Evolutionary conservation across 2,113 vertebrate species (phyloP), one percentile per base, ranked within the genome.

Genomic region (Procavia capensis): DNA sequence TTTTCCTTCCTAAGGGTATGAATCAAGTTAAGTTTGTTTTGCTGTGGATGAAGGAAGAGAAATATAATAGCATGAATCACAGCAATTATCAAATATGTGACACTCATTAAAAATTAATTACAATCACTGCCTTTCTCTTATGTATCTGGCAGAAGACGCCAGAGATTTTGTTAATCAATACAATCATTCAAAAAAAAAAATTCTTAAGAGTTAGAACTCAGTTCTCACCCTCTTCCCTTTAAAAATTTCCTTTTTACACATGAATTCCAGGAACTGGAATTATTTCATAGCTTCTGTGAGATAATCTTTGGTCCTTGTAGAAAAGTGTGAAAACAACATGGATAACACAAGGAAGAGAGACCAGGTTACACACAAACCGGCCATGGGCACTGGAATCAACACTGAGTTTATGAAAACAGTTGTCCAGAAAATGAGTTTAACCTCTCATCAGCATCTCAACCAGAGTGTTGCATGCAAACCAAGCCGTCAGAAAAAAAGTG

Each of bases 41-140:
- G 97, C 98, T 98, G 97, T 98, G 98, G 98, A 97, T 98, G 97
- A 99, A 98, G 98, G 98, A 98, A 98, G 97, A 98, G 59, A 96
- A 98, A 98, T 98, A 98, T 98, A 98, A 98, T 98, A 98, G 97
- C 96, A 90, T 99, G 99, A 99, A 98, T 99, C 99, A 99, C 98
- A 98, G 97, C 97, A 98, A 98, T 99, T 98, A 99, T 98, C 98
- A 97, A 98, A 98, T 98, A 98, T 98, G 97, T 75, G 70, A 97
- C 97, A 98, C 91, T 98, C 95, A 96, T 97, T 97, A 98, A 98
- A 98, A 98, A 97, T 98, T 98, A 98, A 98, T 98, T 98, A 98
- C 97, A 98, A 98, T 98, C 98, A 97, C 94, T 98, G 94, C 93
- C 83, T 97, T 54, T 96, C 95, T 97, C 94, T 96, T 92, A 96